Base-by-base conservation (phyloP, 2,888 invertebrate genomes). In the Caenorhabditis panamensis region DNA sequence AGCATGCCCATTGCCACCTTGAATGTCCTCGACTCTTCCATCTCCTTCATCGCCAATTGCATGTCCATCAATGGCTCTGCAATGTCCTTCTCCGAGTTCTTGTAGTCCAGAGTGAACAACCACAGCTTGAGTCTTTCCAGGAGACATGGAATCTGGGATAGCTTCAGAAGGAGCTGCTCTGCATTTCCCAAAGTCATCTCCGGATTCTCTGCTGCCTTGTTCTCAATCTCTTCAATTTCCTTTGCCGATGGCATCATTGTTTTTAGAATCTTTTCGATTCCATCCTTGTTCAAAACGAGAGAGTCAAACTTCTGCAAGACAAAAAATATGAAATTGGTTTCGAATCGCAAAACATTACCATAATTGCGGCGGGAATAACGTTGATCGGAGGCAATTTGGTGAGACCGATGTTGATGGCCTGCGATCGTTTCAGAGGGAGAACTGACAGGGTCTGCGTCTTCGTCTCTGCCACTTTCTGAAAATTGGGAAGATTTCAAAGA, bases 361-460 rank as follows among this genome's bases (percentile, higher is more conserved):
- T 87, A 58, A 93, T 93, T 28, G 98, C 99, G n/a, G 97, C 95
- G 91, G 98, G 98, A 84, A 99, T 99, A 8, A 97, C 96, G 84
- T 97, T 94, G 0, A 97, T 96, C 0, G 97, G 97, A 1, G 99
- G 99, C 84, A 99, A 93, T 91, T 97, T 98, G 24, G 98, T 99
- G 95, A 99, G 95, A 18, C 97, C 97, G 89, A 99, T 99, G 92
- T 99, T 99, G 88, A 99, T 99, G 51, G 97, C 97, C 92, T 99
- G 99, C 8, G 99, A 99, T 84, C 99, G 94, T 92, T 98, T 99
- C 58, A 96, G 95, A 92, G 97, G 96, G 92, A 99, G 92, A 44
- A 99, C 97, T 53, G 87, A 87, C 71, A 97, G 95, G 82, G 96
- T 94, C 92, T 96, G 95, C 91, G 95, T 96, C 92, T 95, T 95